These are phyloP conservation scores for Archips crataeganus DNA, from an alignment of 2,888 invertebrate genomes.

Conservation along the genomic window DNA sequence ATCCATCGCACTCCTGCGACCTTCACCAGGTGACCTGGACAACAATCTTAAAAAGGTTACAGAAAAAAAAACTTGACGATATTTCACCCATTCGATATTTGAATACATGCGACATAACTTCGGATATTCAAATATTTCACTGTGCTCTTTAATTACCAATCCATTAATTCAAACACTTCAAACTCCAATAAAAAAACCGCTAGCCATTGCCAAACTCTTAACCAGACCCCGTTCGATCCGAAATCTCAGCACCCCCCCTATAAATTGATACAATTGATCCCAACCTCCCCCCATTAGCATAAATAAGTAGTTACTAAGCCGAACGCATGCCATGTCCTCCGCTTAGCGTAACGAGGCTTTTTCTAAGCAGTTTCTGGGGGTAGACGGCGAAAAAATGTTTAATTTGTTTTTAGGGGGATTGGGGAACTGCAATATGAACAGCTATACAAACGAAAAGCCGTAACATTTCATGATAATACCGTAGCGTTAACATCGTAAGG, in stretches of 20 bases:
- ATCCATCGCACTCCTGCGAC: no score
- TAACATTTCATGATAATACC: no score
- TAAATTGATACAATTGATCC: constrained; percentile 72
- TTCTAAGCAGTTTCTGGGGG: constrained; percentile 36
- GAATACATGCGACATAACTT: no score
- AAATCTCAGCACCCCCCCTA: constrained; percentile 64
- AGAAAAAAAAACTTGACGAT: no score
- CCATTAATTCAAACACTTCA: constrained; percentile 12
- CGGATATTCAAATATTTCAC: neutral
- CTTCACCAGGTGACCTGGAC: no score
- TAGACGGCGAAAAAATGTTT: constrained; percentile 38
- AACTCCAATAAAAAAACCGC: constrained; percentile 43
- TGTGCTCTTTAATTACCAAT: constrained; percentile 15
- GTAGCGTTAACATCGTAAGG: no score
- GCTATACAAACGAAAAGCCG: no score
- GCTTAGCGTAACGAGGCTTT: constrained; percentile 40
- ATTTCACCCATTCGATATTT: no score
- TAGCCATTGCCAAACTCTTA: constrained; percentile 37
- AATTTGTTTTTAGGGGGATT: constrained; percentile 32
- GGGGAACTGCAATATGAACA: neutral
- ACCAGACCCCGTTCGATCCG: constrained; percentile 30
- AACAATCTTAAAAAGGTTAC: no score
- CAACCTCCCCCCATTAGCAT: constrained; percentile 69
- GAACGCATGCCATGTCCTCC: constrained; percentile 54
- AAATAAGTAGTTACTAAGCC: constrained; percentile 72